A percentile compares a stretch with the other conserved stretches of the same genome.
Evolutionary conservation across 1,140 invertebrate genomes (phyloP).

Genomic region (Oreohelix idahoensis): DNA sequence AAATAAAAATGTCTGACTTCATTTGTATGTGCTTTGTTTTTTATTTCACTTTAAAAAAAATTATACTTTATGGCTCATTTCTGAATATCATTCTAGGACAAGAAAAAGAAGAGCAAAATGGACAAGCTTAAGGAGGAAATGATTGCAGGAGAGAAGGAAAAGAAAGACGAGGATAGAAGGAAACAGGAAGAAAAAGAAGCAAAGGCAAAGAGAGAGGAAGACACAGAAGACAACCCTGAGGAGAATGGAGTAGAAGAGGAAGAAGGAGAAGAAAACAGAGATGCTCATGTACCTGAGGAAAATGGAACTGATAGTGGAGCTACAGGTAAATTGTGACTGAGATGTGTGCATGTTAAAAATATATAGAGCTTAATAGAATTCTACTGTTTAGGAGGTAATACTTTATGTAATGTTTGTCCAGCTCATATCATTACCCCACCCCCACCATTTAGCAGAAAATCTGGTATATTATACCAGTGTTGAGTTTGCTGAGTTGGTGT

Average conservation of each 20-base stretch:
- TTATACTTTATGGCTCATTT: too few species aligned
- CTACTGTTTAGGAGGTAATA: too few species aligned
- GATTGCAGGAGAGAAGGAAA: slow-evolving; percentile 48
- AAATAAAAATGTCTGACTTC: too few species aligned
- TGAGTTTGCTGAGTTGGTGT: too few species aligned
- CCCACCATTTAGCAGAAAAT: too few species aligned
- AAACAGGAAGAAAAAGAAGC: slow-evolving; percentile 37
- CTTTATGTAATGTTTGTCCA: too few species aligned
- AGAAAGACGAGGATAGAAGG: slow-evolving; percentile 39
- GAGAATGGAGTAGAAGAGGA: slow-evolving; percentile 50
- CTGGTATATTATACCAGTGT: too few species aligned
- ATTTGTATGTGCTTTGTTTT: too few species aligned
- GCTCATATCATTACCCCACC: too few species aligned
- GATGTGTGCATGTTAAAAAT: too few species aligned
- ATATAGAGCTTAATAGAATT: too few species aligned
- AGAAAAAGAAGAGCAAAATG: slow-evolving; percentile 55
- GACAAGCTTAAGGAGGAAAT: slow-evolving; percentile 50
- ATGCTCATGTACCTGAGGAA: slow-evolving; percentile 39
- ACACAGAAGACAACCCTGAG: slow-evolving; percentile 48
- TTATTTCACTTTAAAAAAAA: too few species aligned
- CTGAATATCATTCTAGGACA: slow-evolving; percentile 29
- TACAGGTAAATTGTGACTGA: slow-evolving; percentile 38
- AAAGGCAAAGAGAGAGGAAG: slow-evolving; percentile 45
- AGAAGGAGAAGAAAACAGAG: slow-evolving; percentile 50
- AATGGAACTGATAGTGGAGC: slow-evolving; percentile 36